Base-by-base conservation (phyloP, 2,797 vertebrate genomes). In the Adrianichthys oophorus region DNA sequence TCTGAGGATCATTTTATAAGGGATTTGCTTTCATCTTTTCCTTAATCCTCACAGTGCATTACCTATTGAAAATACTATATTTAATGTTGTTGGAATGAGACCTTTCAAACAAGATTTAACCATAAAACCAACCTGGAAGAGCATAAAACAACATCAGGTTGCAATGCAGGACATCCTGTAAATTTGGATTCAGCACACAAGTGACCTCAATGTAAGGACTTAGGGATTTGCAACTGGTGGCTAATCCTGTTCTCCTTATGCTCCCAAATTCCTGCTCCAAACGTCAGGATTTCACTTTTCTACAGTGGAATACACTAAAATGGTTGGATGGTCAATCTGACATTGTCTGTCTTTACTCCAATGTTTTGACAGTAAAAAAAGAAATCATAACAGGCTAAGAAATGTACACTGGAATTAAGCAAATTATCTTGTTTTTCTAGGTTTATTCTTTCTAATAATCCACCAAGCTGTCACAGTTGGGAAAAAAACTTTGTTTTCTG, bases 181-280 rank as follows among this genome's bases (percentile, higher is more conserved):
- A 51, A 19, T 49, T 69, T 70, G 53, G 44, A 41, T 44, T 45
- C 23, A 48, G 49, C 40, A 48, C 53, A 59, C n/a, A 41, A n/a
- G 43, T 41, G 43, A 57, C 54, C 48, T 48, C 21, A 15, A 8
- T 42, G 16, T 41, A 59, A 46, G 14, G 24, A 49, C 15, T 49
- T 48, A 19, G 44, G 62, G 40, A 70, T 76, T 74, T 71, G 45
- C 47, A 48, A 56, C 47, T 21, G 46, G 14, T 61, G 49, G 42
- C 37, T 17, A 19, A 48, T 42, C 41, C 40, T 16, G 50, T 54
- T 57, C 26, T 48, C 17, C 23, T 48, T 15, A 12, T 13, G 32
- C n/a, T 69, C 16, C 15, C 15, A 59, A 49, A 62, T 56, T 41
- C 40, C 52, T 64, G 53, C 23, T 16, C 15, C 4, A 12, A 44